Percentiles rank a stretch among this genome's conserved stretches.
These are phyloP conservation scores for Mionectes olivaceus DNA, from an alignment of 2,797 vertebrate species.

Conservation along the genomic window DNA sequence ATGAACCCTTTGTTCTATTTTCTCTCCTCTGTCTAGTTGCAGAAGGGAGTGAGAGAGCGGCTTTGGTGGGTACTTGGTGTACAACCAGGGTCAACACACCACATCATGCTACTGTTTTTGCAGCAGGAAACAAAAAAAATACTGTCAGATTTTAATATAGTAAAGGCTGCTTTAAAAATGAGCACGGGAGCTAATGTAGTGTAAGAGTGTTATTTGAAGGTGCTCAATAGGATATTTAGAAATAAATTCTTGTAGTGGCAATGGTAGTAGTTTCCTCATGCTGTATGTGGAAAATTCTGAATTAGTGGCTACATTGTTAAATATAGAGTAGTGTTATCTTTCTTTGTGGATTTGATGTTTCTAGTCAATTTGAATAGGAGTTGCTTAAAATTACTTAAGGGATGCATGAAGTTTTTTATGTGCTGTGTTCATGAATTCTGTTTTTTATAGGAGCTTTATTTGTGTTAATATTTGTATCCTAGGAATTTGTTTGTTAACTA, in stretches of 20 bases:
- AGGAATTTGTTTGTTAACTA: neutral
- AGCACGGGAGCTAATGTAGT: rapidly evolving
- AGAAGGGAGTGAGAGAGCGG: neutral
- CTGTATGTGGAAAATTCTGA: neutral
- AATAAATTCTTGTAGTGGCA: neutral
- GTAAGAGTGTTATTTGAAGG: neutral
- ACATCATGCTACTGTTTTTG: neutral
- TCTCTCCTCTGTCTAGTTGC: neutral
- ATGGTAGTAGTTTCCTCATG: rapidly evolving
- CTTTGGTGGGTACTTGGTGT: neutral
- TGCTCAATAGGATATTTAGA: rapidly evolving
- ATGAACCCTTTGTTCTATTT: neutral
- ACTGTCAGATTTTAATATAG: neutral
- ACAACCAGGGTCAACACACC: neutral
- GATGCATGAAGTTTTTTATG: neutral
- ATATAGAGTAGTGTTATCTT: rapidly evolving
- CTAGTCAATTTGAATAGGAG: neutral
- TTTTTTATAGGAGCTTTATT: neutral
- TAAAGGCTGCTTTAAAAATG: neutral
- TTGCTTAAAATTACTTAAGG: neutral
- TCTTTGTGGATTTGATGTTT: neutral
- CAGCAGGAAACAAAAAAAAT: neutral
- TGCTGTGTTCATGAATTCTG: rapidly evolving
- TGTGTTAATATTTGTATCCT: neutral
- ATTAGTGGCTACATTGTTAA: rapidly evolving